Evolutionary conservation across 2,797 vertebrate genomes (phyloP), one percentile per base, ranked within the genome.

Genomic region (Cynodonichthys magdalenae): DNA sequence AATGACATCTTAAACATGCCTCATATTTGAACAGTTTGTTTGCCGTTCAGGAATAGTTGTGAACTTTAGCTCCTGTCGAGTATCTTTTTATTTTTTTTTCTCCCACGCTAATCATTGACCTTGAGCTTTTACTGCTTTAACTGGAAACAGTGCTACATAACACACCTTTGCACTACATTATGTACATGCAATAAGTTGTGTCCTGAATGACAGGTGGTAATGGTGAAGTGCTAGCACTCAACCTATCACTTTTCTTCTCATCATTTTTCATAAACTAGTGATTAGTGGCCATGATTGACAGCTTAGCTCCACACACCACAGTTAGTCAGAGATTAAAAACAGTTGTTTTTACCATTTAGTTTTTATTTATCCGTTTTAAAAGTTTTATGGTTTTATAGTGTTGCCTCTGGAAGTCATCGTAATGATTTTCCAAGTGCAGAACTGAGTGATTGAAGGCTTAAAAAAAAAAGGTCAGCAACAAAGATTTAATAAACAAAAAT

Each of bases 241-340:
- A 63, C 52, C 36, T 17, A 65, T 80, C 52, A 69, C 78, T 15
- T 42, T 71, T 50, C 6, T 59, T 49, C 75, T 70, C 19, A 70
- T 77, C 51, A 62, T 44, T 72, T 74, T 65, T 59, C 79, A 87
- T 86, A 70, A 87, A 75, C 57, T 69, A 60, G 50, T 67, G 69
- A 87, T 88, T 77, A 75, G 70, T 63, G 39, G 59, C 63, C 77
- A 17, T 68, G 78, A 63, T 18, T 82, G 84, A 81, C 81, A 84
- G 59, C 48, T 78, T 24, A 65, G 53, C 49, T 29, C 19, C 5
- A 5, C 50, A 69, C 62, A 63, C 47, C 50, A 36, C 45, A 34
- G 31, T 10, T 34, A 24, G 7, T 34, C 7, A 8, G 31, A 34
- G 6, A 34, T 34, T 34, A 1, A 2, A 34, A 9, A 34, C 6